A percentile compares a stretch with the other conserved stretches of the same genome.
phyloP scores from a whole-genome alignment of 2,888 invertebrate genomes.

The Chelonus formosanus region DNA sequence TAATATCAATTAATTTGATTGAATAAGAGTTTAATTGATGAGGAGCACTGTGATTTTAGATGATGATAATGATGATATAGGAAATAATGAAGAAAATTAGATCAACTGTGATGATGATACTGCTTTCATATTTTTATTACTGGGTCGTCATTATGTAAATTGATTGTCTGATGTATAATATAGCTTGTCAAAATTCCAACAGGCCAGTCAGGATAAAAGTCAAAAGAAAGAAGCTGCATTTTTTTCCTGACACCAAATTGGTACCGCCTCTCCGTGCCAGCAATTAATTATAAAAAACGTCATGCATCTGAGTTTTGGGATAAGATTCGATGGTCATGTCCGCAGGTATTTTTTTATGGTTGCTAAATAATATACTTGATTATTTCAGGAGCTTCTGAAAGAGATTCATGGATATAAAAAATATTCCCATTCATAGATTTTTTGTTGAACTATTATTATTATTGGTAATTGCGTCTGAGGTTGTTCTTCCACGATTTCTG shows the following conservation, averaged over 20 bases:
- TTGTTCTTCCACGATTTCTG: too few species aligned
- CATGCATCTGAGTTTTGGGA: background rate
- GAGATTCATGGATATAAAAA: too few species aligned
- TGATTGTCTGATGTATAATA: constrained; percentile 33
- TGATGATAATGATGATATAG: too few species aligned
- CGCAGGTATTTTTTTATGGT: too few species aligned
- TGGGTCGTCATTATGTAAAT: constrained; percentile 32
- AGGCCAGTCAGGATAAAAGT: constrained; percentile 7
- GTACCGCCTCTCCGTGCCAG: constrained; percentile 13
- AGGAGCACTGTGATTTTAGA: too few species aligned
- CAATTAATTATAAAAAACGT: constrained; percentile 21
- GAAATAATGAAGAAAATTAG: background rate
- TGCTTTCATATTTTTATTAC: constrained; percentile 17
- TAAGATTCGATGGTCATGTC: background rate
- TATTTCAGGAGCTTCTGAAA: too few species aligned
- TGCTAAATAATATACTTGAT: too few species aligned
- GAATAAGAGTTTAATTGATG: too few species aligned
- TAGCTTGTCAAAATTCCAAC: constrained; percentile 25
- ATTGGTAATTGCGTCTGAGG: too few species aligned
- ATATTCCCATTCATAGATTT: too few species aligned
- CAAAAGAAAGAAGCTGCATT: constrained; percentile 6
- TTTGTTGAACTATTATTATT: too few species aligned
- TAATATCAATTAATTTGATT: too few species aligned
- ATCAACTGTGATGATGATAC: background rate
- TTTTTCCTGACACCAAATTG: constrained; percentile 18